These are phyloP conservation scores for Lagorchestes hirsutus DNA, from an alignment of 2,797 vertebrate species.

Conservation along the genomic window DNA sequence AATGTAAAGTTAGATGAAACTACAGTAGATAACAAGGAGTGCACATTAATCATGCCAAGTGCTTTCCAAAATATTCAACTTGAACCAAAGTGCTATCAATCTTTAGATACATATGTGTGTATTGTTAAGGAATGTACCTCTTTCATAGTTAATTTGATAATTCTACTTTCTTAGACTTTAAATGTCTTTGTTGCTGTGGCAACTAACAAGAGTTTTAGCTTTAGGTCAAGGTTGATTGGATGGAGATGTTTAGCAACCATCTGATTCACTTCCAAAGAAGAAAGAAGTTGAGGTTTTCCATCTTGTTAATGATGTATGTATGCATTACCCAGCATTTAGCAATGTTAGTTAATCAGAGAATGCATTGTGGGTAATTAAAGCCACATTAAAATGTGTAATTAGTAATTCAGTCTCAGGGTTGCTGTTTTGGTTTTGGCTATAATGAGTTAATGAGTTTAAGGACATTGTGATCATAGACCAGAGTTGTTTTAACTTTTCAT, in stretches of 20 bases:
- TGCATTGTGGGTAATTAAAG: slow-evolving; percentile 74
- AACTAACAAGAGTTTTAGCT: slow-evolving; percentile 66
- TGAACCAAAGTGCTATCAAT: slow-evolving; percentile 62
- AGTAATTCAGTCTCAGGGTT: slow-evolving; percentile 48
- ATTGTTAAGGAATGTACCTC: slow-evolving; percentile 7
- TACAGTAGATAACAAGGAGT: slow-evolving; percentile 60
- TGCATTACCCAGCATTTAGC: slow-evolving; percentile 70
- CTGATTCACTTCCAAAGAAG: slow-evolving; percentile 59
- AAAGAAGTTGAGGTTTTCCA: slow-evolving; percentile 40
- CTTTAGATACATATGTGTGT: slow-evolving; percentile 66
- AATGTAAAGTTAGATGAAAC: slow-evolving; percentile 72
- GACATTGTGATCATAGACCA: slow-evolving; percentile 37
- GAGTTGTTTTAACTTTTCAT: slow-evolving; percentile 64
- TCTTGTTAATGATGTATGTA: slow-evolving; percentile 64
- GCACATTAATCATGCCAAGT: slow-evolving; percentile 67
- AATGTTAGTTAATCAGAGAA: slow-evolving; percentile 73
- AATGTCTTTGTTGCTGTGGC: slow-evolving; percentile 67
- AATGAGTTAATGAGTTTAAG: slow-evolving; percentile 64
- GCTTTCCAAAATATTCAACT: slow-evolving; percentile 70
- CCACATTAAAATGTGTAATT: slow-evolving; percentile 73
- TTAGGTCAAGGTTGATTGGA: slow-evolving; percentile 67
- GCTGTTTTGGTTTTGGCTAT: slow-evolving; percentile 39
- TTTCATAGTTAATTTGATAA: slow-evolving; percentile 70
- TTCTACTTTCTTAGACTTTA: slow-evolving; percentile 63
- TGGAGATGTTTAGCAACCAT: slow-evolving; percentile 64